Evolutionary conservation across 1,140 invertebrate genomes (phyloP), one percentile per base, ranked within the genome.

Genomic region (Orchestia grillus): DNA sequence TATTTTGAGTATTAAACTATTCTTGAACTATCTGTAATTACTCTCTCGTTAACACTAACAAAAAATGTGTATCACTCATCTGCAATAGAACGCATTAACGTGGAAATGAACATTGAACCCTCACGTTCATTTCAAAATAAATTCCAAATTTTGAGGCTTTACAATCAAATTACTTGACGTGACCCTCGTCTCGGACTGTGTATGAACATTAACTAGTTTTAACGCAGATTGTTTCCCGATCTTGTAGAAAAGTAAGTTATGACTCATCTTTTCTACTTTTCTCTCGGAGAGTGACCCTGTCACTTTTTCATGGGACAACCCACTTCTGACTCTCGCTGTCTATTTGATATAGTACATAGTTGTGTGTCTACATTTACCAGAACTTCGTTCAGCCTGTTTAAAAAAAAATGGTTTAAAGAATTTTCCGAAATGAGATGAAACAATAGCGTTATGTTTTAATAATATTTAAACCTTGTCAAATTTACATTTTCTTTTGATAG

Each of bases 181-280:
- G 41, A 90, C 4, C 43, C 41, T 90, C 16, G 88, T 90, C 41
- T 90, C 62, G 62, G 62, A 77, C 62, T 77, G 62, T 77, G 62
- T 77, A 77, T 77, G 62, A 77, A 77, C 62, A 77, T 77, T 3
- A 23, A 77, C 62, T 77, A 77, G 62, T 77, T 77, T 15, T 77
- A 77, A 23, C 28, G 11, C 62, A 77, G 28, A 77, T 36, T 77
- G 15, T 77, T 77, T 90, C 42, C 88, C 43, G 88, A 90, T 90
- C 88, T 42, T 90, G 8, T 90, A 90, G 88, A 90, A 90, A 90
- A 90, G 88, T 90, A 90, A 90, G 88, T 90, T 42, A 90, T 77
- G 62, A 77, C 11, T 90, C n/a, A 90, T 42, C 88, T 90, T 90
- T 90, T 90, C 88, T 90, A 90, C 41, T 90, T 90, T 44, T 90